These are phyloP conservation scores for Mastomys natalensis DNA, from an alignment of 2,113 vertebrate species.

Conservation along the genomic window DNA sequence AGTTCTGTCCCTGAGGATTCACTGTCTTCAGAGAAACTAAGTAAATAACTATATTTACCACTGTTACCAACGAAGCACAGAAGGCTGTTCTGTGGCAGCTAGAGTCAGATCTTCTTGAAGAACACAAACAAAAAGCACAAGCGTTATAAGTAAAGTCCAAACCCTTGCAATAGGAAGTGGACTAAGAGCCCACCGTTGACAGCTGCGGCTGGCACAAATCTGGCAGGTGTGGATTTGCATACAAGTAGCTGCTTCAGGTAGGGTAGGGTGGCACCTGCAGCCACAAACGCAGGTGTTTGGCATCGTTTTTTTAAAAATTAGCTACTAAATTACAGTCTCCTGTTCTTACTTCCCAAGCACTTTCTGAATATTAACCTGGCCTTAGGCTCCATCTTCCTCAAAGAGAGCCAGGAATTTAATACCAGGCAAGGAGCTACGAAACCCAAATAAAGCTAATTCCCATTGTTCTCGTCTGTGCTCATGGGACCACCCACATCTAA, in stretches of 20 bases:
- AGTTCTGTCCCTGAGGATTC: neutral
- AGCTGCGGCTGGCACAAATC: neutral
- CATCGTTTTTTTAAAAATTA: constrained; percentile 57
- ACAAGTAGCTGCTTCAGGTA: constrained; percentile 51
- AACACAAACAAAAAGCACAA: neutral
- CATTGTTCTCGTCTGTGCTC: neutral
- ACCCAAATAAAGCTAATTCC: constrained; percentile 45
- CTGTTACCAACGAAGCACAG: neutral
- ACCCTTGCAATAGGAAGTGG: constrained; percentile 12
- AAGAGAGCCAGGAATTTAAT: constrained; percentile 62
- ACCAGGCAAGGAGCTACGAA: neutral
- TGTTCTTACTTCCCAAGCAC: constrained; percentile 1
- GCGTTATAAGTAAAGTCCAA: constrained; percentile 31
- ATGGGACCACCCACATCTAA: neutral
- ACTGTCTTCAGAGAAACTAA: neutral
- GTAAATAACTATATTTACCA: neutral
- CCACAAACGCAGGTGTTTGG: constrained; percentile 62
- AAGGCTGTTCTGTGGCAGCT: neutral
- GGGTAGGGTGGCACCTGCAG: constrained; percentile 51
- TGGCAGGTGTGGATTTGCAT: constrained; percentile 63
- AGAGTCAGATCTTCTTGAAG: constrained; percentile 33
- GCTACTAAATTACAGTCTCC: constrained; percentile 67
- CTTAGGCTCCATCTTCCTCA: constrained; percentile 47
- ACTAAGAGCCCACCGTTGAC: neutral
- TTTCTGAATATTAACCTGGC: neutral